Evolutionary conservation across 2,797 vertebrate genomes (phyloP).

Genomic region (Brachyalestes nurse): DNA sequence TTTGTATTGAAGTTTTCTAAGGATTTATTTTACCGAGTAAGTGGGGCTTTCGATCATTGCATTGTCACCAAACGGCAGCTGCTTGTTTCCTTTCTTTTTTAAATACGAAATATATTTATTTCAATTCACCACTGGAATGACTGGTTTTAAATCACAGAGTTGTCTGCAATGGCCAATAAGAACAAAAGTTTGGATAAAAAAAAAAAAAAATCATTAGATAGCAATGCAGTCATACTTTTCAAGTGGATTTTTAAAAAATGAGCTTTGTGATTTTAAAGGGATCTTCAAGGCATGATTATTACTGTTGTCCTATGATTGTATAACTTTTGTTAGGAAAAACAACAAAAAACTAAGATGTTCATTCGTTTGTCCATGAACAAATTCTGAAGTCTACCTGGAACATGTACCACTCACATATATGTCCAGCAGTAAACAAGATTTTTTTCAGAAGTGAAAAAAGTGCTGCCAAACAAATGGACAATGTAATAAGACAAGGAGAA

Average conservation of each 20-base stretch:
- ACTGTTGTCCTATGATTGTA: not conserved
- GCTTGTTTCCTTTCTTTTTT: not conserved
- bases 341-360: not conserved
- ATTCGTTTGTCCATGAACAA: not conserved
- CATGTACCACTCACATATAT: not conserved
- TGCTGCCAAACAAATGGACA: not conserved
- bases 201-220: slow-evolving; percentile 13
- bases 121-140: not conserved
- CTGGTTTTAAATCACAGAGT: not conserved
- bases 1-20: slow-evolving; percentile 4
- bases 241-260: not conserved
- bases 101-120: slow-evolving; percentile 42
- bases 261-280: not conserved
- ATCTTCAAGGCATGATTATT: not conserved
- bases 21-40: slow-evolving; percentile 12
- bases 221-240: slow-evolving; percentile 2
- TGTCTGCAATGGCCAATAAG: slow-evolving; percentile 2
- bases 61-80: slow-evolving; percentile 8
- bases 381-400: not conserved
- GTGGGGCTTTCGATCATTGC: not conserved
- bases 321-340: not conserved
- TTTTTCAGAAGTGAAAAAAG: not conserved
- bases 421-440: not conserved
- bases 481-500: too few relatives aligned
- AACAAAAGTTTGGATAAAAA: slow-evolving; percentile 13